Percentiles rank a stretch among this genome's conserved stretches.
Evolutionary conservation across 2,113 vertebrate species (phyloP).

Genomic region (Mobula birostris): DNA sequence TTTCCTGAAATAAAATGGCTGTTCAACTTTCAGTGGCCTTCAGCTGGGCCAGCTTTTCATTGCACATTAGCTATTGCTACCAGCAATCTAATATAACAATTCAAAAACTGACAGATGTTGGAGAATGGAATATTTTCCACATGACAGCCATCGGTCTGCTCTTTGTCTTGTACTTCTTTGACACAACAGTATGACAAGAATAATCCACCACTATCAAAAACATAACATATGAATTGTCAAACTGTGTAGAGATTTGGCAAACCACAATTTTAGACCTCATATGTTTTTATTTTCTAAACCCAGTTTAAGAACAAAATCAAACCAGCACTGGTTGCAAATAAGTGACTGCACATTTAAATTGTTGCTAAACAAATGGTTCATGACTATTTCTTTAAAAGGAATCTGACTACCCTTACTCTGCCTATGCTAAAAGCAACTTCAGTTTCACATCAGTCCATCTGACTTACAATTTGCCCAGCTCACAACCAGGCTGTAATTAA

Average conservation of each 20-base stretch:
- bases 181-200: background rate
- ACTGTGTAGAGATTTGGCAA: background rate
- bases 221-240: background rate
- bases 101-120: background rate
- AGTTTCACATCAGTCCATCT: too few relatives aligned
- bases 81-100: conserved; percentile 12
- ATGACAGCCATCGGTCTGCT: background rate
- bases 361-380: background rate
- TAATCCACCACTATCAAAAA: background rate
- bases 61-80: background rate
- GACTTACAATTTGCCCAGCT: background rate
- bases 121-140: conserved; percentile 7
- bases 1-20: background rate
- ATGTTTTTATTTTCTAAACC: background rate
- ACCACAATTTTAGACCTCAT: background rate
- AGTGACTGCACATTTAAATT: background rate
- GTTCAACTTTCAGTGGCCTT: background rate
- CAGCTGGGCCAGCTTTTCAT: background rate
- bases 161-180: background rate
- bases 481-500: background rate
- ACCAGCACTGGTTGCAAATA: too few relatives aligned
- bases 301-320: background rate
- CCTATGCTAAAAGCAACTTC: background rate
- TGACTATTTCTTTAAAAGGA: background rate
- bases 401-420: background rate